Evolutionary conservation across 2,113 vertebrate genomes (phyloP), one percentile per base, ranked within the genome.

Genomic region (Trogon surrucura): DNA sequence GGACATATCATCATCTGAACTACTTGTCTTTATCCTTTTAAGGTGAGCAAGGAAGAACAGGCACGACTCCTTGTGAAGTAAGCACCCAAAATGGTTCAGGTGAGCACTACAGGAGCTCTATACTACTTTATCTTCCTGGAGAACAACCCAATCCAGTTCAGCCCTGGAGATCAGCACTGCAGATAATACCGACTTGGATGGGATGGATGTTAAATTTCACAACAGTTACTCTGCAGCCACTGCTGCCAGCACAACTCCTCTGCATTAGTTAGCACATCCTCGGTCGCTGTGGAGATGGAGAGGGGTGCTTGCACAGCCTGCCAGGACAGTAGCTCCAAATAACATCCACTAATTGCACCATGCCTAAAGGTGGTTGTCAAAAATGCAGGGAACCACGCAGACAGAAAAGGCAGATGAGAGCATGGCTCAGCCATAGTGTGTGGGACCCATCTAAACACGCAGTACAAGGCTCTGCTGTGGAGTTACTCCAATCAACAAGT

Each of bases 351-450:
- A 67, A 53, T 64, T 44, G 53, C 5, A 16, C 36, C 48, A 4
- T 29, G 48, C 38, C 56, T 79, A 61, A 77, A 79, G 47, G 20
- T 71, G 64, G 69, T 60, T 86, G 48, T 71, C 78, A 65, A 65
- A 87, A 87, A 44, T 9, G 19, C 69, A 47, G 41, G 26, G 32
- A 93, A 69, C 57, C 83, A 84, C 1, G 2, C 3, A 71, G 77
- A 69, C 89, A 93, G 91, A 58, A 61, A 64, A 51, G 60, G 32
- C 82, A 60, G 85, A 70, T 21, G 54, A 58, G 64, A 84, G 34
- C 56, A 38, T 9, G 0, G 50, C 58, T 85, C 36, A 2, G 30
- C 62, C 0, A 0, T 23, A 38, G 17, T 25, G 3, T 6, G 11
- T 27, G 29, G 44, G 51, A 71, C 85, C 30, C 62, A 4, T 57